phyloP scores from a whole-genome alignment of 2,797 vertebrate species.

The Octomys mimax region DNA sequence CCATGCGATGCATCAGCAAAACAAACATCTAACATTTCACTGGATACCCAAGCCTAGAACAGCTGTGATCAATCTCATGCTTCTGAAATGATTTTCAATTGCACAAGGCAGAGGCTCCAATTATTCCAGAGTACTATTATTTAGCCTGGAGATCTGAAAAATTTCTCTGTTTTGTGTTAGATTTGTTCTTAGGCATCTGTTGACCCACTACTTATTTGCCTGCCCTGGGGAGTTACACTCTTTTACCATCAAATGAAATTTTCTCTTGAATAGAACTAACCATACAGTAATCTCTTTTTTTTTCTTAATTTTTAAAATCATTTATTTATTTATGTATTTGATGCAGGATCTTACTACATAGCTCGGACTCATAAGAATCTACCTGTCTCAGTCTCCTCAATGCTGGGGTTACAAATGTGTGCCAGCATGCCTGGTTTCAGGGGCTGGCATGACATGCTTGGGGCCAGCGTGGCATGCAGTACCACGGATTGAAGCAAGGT shows the following conservation, averaged over 20 bases:
- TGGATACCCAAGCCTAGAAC: background rate
- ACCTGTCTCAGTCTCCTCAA: too few relatives aligned
- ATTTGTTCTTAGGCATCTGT: background rate
- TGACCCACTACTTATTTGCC: background rate
- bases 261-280: conserved; percentile 9
- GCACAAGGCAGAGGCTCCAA: background rate
- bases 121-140: background rate
- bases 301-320: too few relatives aligned
- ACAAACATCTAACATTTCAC: background rate
- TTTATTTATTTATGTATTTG: too few relatives aligned
- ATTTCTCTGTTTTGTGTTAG: background rate
- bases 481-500: too few relatives aligned
- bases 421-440: too few relatives aligned
- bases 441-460: too few relatives aligned
- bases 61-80: background rate
- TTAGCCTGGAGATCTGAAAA: background rate
- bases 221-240: background rate
- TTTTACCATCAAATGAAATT: background rate
- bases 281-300: background rate
- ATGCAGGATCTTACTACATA: too few relatives aligned
- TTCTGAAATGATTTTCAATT: background rate
- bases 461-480: too few relatives aligned
- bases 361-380: too few relatives aligned
- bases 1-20: background rate
- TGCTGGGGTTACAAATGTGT: too few relatives aligned